Percentiles rank a stretch among this genome's conserved stretches.
Evolutionary conservation across 2,888 invertebrate species (phyloP).

Genomic region (Latrodectus elegans): DNA sequence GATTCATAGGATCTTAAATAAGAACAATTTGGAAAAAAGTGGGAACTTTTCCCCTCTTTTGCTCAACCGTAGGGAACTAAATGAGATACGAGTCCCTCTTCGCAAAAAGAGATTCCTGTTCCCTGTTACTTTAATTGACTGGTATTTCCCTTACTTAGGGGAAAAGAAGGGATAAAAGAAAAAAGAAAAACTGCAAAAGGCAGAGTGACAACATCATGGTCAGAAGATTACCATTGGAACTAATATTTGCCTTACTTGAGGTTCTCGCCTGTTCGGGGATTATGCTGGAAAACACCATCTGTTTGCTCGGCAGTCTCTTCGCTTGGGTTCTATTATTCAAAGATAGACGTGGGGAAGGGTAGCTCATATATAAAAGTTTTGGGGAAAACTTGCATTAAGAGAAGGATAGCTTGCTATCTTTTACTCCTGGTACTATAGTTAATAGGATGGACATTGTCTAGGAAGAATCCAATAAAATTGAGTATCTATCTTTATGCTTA

Average conservation of each 20-base stretch:
- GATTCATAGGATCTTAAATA: no score
- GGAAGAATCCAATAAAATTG: no score
- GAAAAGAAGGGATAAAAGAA: background rate
- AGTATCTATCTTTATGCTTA: no score
- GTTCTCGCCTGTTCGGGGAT: background rate
- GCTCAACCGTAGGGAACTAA: background rate
- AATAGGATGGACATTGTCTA: no score
- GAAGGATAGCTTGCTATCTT: background rate
- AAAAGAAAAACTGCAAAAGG: background rate
- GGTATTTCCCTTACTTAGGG: background rate
- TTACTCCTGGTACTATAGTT: no score
- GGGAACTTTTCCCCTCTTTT: background rate
- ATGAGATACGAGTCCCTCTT: background rate
- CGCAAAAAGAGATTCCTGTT: background rate
- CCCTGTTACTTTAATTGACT: conserved; percentile 2
- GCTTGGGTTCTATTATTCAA: conserved; percentile 34
- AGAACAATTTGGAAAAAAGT: background rate
- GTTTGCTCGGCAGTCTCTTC: conserved; percentile 19
- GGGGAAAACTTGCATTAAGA: conserved; percentile 13
- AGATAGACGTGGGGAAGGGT: background rate
- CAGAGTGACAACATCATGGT: background rate
- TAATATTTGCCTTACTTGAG: conserved; percentile 27
- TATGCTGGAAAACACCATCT: conserved; percentile 8
- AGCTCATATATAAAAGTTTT: conserved; percentile 18
- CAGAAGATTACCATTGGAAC: conserved; percentile 16